Evolutionary conservation across 2,113 vertebrate genomes (phyloP), one percentile per base, ranked within the genome.

Genomic region (Gopherus flavomarginatus): DNA sequence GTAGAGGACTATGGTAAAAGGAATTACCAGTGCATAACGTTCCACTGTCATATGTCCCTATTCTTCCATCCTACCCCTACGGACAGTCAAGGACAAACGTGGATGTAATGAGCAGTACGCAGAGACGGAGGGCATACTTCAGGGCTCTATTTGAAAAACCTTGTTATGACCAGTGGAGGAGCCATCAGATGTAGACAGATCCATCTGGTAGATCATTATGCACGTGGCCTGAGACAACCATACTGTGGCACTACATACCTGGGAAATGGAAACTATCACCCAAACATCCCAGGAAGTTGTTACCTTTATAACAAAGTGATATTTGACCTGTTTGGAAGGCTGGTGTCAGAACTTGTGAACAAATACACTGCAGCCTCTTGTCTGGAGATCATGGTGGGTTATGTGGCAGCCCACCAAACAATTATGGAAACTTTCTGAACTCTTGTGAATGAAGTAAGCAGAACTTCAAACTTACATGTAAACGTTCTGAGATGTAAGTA

Each of bases 381-480:
- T 69, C 82, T 85, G 2, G 69, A 78, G 92, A 38, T 87, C 0
- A 1, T 87, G 47, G 19, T 24, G 81, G 72, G 82, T 53, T 96
- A 94, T 89, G 86, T 2, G 54, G 94, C 77, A 96, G 84, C 21
- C 86, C 80, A 69, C 92, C 96, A 89, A 87, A 14, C 29, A 2
- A 50, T 90, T 44, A 29, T 38, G 94, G 81, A 96, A 95, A 69
- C 86, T 77, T 86, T 42, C 87, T 92, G 65, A 86, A 85, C 22
- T 75, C 82, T 86, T 0, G 9, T n/a, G 69, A 96, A 78, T 6
- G 75, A 89, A 90, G 85, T 79, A 92, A 94, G 78, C 54, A 59
- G 85, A 93, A 92, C 87, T 95, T 94, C 88, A 94, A 69, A 81
- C 86, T 89, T 59, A 86, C 6, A 88, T 92, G 92, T 92, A 92